Conservation (phyloP, 2,113 vertebrate genomes). For the Sarotherodon lohbergeri region DNA sequence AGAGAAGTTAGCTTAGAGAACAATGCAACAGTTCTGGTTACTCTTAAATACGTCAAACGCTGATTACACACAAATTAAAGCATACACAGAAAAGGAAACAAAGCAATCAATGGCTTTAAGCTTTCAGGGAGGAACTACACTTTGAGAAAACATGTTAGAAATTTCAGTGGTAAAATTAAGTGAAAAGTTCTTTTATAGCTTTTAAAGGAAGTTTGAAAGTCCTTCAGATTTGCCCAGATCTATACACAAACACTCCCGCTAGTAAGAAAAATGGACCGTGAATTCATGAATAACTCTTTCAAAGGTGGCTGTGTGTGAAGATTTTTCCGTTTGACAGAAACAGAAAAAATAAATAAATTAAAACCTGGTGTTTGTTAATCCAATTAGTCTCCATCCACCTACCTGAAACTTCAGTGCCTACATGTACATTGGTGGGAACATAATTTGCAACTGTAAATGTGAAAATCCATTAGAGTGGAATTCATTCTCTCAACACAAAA, state of each 20-base stretch:
- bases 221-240: neutral
- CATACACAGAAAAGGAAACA: neutral
- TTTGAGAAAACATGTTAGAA: neutral
- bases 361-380: neutral
- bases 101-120: neutral
- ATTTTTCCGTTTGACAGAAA: neutral
- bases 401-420: neutral
- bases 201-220: neutral
- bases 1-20: neutral
- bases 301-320: neutral
- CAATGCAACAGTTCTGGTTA: neutral
- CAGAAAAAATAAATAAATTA: accelerated
- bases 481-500: neutral
- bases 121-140: neutral
- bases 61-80: neutral
- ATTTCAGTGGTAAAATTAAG: neutral
- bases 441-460: neutral
- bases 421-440: neutral
- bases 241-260: neutral
- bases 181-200: neutral
- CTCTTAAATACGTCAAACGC: neutral
- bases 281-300: neutral
- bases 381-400: neutral
- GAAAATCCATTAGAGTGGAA: neutral
- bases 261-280: neutral